Evolutionary conservation across 35 echinoderm and acorn worm species (phyloP), one percentile per base, ranked within the genome.

Genomic region (Chiridota heheva): DNA sequence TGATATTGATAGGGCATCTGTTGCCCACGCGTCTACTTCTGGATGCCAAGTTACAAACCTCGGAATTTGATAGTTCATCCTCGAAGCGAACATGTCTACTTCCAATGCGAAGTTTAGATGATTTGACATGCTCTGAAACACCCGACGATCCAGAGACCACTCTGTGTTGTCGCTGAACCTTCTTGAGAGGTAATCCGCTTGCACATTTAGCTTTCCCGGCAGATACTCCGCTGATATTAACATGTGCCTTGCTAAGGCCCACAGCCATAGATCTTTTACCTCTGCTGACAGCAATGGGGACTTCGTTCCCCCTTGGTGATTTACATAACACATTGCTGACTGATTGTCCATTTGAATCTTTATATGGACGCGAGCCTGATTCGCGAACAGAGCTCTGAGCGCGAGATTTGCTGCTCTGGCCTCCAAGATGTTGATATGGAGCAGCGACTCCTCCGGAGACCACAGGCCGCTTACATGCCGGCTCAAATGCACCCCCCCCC

Each of bases 341-440:
- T 45, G 13, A 33, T 58, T 78, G 73, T 78, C 73, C 2, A 59
- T 18, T 36, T 51, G 73, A 33, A 78, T 15, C 30, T 18, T 4
- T 7, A 78, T 58, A 59, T 59, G 53, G 37, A 6, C 28, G 17
- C 38, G 35, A 3, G 10, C 4, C 26, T 35, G 2, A n/a, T 58
- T 7, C 8, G 28, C 29, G 44, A 27, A 36, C 20, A 78, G 38
- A 15, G 46, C 16, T 38, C 33, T 69, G 3, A 57, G 34, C 8
- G 3, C 73, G 12, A 78, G 28, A 8, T 42, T 42, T 2, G 48
- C 44, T 33, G 73, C 73, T 32, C 36, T 16, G 7, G 42, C 12
- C 38, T 78, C 73, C 41, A 48, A 78, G 22, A 30, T 6, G 34
- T 78, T 78, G 5, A 75, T 75, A 42, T 78, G 73, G 37, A 58